These are phyloP conservation scores for Thalassaphorura encarpata DNA, from an alignment of 1,140 invertebrate species.

Conservation along the genomic window DNA sequence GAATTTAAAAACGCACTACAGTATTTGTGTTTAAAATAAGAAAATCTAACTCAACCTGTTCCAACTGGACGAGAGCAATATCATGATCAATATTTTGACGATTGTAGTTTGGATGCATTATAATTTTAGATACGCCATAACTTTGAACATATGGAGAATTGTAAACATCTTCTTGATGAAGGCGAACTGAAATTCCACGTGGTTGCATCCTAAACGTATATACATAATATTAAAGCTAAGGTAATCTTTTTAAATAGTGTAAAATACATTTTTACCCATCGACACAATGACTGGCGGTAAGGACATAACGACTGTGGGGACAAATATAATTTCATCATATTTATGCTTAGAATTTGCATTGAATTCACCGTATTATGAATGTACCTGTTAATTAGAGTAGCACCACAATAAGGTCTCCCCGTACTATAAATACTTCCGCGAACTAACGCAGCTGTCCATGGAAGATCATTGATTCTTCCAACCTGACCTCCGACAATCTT, in stretches of 20 bases:
- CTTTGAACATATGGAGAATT: background rate
- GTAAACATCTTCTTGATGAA: conserved; percentile 11
- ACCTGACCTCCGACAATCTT: conserved; percentile 18
- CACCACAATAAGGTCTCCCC: conserved; percentile 12
- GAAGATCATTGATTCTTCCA: conserved; percentile 7
- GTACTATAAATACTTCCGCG: conserved; percentile 1
- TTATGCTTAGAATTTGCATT: background rate
- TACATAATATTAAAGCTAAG: background rate
- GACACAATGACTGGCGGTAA: conserved; percentile 25
- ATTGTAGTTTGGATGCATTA: conserved; percentile 18
- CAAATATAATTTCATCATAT: background rate
- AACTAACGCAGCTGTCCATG: conserved; percentile 24
- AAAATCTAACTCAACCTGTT: no score
- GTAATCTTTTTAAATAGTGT: background rate
- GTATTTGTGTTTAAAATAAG: no score
- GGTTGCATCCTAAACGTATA: conserved; percentile 23
- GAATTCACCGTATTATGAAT: background rate
- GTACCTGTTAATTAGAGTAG: conserved; percentile 14
- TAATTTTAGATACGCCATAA: conserved; percentile 13
- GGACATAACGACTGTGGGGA: conserved; percentile 5
- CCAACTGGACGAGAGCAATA: conserved; percentile 21
- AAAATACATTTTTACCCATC: conserved; percentile 16
- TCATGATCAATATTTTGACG: conserved; percentile 26
- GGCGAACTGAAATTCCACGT: conserved; percentile 15
- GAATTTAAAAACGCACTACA: no score